Percentiles rank a stretch among this genome's conserved stretches.
These are phyloP conservation scores for Illadopsis cleaveri DNA, from an alignment of 2,113 vertebrate genomes.

Conservation along the genomic window DNA sequence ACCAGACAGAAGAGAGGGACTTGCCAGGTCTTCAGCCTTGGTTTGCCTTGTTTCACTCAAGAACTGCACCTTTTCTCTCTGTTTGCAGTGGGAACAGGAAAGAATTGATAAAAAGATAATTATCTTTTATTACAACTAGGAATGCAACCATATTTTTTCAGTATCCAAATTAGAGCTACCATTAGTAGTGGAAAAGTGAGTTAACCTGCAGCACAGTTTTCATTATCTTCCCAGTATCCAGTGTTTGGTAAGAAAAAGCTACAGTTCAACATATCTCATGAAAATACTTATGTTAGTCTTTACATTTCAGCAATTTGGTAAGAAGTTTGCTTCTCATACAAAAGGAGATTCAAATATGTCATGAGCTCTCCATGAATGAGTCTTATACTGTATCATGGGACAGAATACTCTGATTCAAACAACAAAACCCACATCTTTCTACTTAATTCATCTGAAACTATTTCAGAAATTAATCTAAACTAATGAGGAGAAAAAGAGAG, in stretches of 20 bases:
- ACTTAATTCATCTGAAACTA: not conserved
- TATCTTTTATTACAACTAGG: not conserved
- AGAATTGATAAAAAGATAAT: not conserved
- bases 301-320: not conserved
- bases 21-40: not conserved
- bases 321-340: not conserved
- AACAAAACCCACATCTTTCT: not conserved
- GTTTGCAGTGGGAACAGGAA: not conserved
- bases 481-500: not conserved
- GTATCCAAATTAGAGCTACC: not conserved
- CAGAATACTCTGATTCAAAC: not conserved
- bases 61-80: not conserved
- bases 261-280: not conserved
- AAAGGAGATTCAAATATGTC: not conserved
- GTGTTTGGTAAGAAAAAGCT: not conserved
- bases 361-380: not conserved
- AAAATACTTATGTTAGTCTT: not conserved
- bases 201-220: not conserved
- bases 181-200: not conserved
- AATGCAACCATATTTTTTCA: not conserved
- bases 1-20: not conserved
- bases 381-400: not conserved
- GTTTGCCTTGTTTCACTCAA: not conserved
- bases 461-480: slow-evolving; percentile 15
- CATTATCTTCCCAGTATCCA: not conserved